phyloP scores from a whole-genome alignment of 2,113 vertebrate species.

The Zingel zingel region DNA sequence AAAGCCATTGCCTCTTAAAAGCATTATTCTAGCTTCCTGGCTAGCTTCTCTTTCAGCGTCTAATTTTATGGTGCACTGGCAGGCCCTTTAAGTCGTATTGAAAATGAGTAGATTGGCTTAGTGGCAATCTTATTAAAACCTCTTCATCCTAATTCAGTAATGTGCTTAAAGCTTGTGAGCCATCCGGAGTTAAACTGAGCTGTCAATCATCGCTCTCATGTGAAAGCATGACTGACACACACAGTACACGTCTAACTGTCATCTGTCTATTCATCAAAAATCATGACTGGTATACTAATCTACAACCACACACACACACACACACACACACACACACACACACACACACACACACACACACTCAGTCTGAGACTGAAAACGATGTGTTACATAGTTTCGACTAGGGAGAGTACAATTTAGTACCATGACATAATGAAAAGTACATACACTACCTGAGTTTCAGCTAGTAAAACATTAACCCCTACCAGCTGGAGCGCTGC shows the following conservation, averaged over 20 bases:
- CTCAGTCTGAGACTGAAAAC: neutral
- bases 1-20: neutral
- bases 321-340: neutral
- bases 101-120: conserved; percentile 50
- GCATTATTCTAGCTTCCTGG: neutral
- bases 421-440: neutral
- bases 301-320: neutral
- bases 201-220: conserved; percentile 57
- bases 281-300: conserved; percentile 1
- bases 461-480: neutral
- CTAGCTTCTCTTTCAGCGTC: conserved; percentile 4
- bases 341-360: neutral
- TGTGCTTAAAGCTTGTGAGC: conserved; percentile 64
- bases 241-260: conserved; percentile 16
- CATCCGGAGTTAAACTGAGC: conserved; percentile 31
- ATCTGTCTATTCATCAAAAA: conserved; percentile 39
- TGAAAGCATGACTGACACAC: conserved; percentile 53
- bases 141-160: conserved; percentile 63
- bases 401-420: neutral
- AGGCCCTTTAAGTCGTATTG: conserved; percentile 29
- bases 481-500: no score
- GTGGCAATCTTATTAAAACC: conserved; percentile 62
- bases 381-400: neutral
- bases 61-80: conserved; percentile 29
- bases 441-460: neutral